Conservation (phyloP, 2,113 vertebrate species). For the Psammodynastes pulverulentus region DNA sequence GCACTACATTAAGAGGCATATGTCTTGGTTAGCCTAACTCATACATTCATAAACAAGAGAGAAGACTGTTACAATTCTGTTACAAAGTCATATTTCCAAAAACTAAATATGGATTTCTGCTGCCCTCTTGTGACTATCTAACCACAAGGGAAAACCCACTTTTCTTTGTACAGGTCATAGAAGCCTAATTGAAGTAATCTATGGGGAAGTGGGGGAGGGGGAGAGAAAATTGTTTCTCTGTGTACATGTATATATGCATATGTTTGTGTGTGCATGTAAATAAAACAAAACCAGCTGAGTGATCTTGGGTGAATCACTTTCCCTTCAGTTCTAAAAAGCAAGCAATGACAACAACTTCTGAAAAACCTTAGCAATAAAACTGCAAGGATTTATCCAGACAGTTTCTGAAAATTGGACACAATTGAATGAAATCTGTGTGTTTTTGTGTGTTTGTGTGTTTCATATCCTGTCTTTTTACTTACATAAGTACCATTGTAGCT, state of each 20-base stretch:
- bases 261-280: background rate
- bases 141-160: slow-evolving; percentile 24
- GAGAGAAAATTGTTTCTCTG: background rate
- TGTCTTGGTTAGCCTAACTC: background rate
- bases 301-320: background rate
- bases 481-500: background rate
- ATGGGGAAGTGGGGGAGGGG: background rate
- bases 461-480: background rate
- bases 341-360: background rate
- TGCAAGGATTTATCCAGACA: background rate
- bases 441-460: background rate
- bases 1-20: background rate
- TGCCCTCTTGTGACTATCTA: slow-evolving; percentile 67
- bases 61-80: background rate
- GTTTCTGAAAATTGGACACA: background rate
- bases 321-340: background rate
- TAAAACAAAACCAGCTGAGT: background rate
- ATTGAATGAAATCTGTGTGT: background rate
- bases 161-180: background rate
- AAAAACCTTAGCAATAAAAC: background rate
- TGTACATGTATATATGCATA: background rate
- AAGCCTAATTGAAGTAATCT: background rate
- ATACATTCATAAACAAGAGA: background rate
- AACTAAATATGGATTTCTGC: slow-evolving; percentile 44
- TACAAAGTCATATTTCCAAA: accelerated